Percentiles rank a stretch among this genome's conserved stretches.
Conservation (phyloP, 2,113 vertebrate genomes). For the Henicopernis longicauda region DNA sequence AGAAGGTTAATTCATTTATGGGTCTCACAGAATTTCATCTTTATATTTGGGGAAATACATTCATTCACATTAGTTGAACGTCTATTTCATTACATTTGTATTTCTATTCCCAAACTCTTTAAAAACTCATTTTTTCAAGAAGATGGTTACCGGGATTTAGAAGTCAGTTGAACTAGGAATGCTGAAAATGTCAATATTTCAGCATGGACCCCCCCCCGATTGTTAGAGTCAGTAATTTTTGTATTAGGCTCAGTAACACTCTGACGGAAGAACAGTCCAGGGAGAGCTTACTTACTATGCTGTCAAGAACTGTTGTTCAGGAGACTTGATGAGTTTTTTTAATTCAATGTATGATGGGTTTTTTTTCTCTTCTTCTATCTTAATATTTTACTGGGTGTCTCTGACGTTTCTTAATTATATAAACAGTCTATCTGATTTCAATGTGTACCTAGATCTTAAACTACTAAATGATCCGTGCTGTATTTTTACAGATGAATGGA, state of each 20-base stretch:
- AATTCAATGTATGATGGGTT: not conserved
- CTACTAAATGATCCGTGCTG: not conserved
- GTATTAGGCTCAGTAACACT: not conserved
- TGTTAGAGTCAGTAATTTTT: not conserved
- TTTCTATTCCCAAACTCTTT: not conserved
- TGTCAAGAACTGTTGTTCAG: not conserved
- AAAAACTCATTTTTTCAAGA: not conserved
- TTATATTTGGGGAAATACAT: not conserved
- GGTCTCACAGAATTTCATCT: not conserved
- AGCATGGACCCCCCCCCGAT: rapidly evolving
- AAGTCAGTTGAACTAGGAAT: not conserved
- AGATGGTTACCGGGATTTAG: not conserved
- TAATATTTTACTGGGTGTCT: not conserved
- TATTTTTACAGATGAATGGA: not conserved
- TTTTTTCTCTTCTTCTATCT: not conserved
- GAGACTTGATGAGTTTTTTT: not conserved
- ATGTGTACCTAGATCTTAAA: not conserved
- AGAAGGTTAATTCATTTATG: not conserved
- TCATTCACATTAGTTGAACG: not conserved
- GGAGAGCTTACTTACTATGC: not conserved
- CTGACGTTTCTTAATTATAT: not conserved
- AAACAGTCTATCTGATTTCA: not conserved
- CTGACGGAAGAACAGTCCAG: not conserved
- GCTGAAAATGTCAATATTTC: not conserved
- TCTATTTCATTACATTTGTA: not conserved